Percentiles rank a stretch among this genome's conserved stretches.
phyloP scores from a whole-genome alignment of 2,888 invertebrate genomes.

The Microchrysa polita region DNA sequence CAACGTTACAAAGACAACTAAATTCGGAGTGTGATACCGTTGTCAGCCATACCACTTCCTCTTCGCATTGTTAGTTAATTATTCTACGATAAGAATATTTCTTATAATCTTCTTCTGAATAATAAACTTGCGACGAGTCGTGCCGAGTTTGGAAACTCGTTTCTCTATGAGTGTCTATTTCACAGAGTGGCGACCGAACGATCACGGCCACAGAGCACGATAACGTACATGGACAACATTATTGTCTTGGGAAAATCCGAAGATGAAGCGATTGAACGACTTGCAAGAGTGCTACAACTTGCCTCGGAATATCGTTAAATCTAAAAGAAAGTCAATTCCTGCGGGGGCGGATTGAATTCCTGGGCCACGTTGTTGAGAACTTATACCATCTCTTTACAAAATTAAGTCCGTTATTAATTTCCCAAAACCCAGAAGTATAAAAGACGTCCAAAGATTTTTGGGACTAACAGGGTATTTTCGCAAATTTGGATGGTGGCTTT shows the following conservation, averaged over 20 bases:
- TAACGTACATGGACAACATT: not conserved
- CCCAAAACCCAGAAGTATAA: constrained; percentile 51
- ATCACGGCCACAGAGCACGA: too few relatives aligned
- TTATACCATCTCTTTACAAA: constrained; percentile 51
- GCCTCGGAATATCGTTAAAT: constrained; percentile 46
- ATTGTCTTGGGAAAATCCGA: not conserved
- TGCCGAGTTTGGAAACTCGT: too few relatives aligned
- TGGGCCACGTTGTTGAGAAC: constrained; percentile 52
- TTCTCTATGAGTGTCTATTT: too few relatives aligned
- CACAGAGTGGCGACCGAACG: too few relatives aligned
- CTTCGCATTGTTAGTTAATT: too few relatives aligned
- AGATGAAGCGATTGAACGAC: constrained; percentile 39
- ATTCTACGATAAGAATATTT: too few relatives aligned
- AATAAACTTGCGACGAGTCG: too few relatives aligned
- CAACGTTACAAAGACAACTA: too few relatives aligned
- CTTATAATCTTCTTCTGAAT: too few relatives aligned
- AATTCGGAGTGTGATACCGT: too few relatives aligned
- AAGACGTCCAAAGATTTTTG: constrained; percentile 53
- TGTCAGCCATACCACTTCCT: too few relatives aligned
- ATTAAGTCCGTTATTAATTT: constrained; percentile 51
- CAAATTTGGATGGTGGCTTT: constrained; percentile 47
- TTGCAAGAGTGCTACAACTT: constrained; percentile 42
- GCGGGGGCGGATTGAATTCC: constrained; percentile 50
- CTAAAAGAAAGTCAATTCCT: constrained; percentile 52
- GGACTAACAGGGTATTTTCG: constrained; percentile 53